phyloP scores from a whole-genome alignment of 2,113 vertebrate genomes.

The Azemiops feae region DNA sequence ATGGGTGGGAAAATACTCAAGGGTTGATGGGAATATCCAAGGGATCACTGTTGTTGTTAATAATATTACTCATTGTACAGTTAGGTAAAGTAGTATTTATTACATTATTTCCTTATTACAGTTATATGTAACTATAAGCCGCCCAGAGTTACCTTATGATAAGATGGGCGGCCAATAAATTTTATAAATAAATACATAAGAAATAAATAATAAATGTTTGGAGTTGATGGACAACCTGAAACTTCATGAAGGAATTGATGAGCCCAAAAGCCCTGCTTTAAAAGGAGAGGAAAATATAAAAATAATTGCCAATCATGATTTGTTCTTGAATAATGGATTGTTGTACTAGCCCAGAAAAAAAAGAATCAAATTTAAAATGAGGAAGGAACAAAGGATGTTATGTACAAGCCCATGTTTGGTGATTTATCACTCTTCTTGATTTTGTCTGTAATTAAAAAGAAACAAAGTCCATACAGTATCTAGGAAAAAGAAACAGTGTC shows the following conservation, averaged over 20 bases:
- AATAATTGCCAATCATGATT: background rate
- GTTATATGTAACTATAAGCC: background rate
- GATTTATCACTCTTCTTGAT: slow-evolving; percentile 10
- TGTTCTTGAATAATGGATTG: slow-evolving; percentile 7
- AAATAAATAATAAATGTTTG: background rate
- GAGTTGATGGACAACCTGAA: background rate
- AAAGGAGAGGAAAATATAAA: background rate
- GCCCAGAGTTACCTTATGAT: background rate
- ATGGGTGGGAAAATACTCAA: background rate
- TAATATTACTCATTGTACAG: background rate
- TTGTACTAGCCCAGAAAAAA: background rate
- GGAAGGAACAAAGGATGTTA: background rate
- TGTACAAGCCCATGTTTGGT: background rate
- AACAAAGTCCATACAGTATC: slow-evolving; percentile 21
- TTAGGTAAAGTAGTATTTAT: background rate
- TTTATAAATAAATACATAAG: background rate
- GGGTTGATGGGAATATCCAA: background rate
- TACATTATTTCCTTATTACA: background rate
- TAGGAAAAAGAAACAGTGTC: background rate
- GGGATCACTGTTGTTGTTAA: background rate
- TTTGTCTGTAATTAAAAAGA: slow-evolving; percentile 35
- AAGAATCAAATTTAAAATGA: background rate
- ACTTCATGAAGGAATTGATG: background rate
- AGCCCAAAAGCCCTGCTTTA: background rate
- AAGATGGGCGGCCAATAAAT: background rate